Base-by-base conservation (phyloP, 2,797 vertebrate species). In the Chaunax sp. region DNA sequence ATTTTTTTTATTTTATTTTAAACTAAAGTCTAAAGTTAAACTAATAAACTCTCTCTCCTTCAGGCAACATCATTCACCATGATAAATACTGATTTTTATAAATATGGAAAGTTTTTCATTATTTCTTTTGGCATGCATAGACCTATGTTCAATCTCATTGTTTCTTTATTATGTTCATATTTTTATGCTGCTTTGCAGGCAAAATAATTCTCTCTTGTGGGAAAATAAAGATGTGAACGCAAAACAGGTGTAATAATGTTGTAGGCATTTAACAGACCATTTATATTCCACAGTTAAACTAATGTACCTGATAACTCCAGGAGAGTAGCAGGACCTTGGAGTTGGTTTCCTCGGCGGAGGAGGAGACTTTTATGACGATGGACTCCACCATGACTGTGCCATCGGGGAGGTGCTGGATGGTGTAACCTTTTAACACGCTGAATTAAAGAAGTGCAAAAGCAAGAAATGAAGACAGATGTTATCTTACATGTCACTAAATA, bases 301-400 rank as follows among this genome's bases (percentile, higher is more conserved):
- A 3, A 11, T 37, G 3, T 69, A 99, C 98, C 96, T 99, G 98
- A 72, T 98, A 99, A 1, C 97, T 98, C 98, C 98, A 99, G 18
- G 98, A 99, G 0, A 99, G 96, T 1, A 99, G 92, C 50, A 99
- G 90, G 45, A 97, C 95, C 77, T 99, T 98, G 72, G 95, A 95
- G 62, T 94, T 92, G 5, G 95, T 81, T 30, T 98, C 98, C 66
- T 99, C 98, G 0, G 95, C 89, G 4, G 96, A 95, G 0, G 96
- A 96, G 0, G 96, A 96, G 12, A 96, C 96, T 86, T 99, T 98
- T 82, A 99, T 95, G 13, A 99, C 95, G 43, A 99, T 97, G 53
- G 97, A 99, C 76, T 99, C 98, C 22, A 99, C 96, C 0, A 97
- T 99, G 72, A 99, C 97, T 0, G 97, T 99, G 18, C 97, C 94